A percentile compares a stretch with the other conserved stretches of the same genome.
These are phyloP conservation scores for Oreochromis niloticus DNA, from an alignment of 2,113 vertebrate species.

Conservation along the genomic window DNA sequence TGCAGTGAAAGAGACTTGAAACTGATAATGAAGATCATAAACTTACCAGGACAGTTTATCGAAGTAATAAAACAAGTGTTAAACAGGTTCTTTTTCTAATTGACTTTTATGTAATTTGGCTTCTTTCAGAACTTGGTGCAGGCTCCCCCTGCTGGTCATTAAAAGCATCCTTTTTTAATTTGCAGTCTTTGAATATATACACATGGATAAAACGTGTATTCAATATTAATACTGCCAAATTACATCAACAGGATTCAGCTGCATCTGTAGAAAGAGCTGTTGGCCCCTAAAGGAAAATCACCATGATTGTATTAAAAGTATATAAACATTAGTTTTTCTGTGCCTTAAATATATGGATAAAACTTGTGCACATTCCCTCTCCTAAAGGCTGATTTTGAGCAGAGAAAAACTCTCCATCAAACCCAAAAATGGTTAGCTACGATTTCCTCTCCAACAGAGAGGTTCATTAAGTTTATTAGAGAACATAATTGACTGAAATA, in stretches of 20 bases:
- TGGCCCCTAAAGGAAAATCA: background rate
- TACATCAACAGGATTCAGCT: background rate
- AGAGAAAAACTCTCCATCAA: background rate
- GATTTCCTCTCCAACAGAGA: background rate
- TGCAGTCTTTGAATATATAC: background rate
- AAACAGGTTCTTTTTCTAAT: background rate
- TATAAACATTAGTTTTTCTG: background rate
- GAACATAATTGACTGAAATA: background rate
- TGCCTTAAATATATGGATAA: background rate
- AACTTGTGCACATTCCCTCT: background rate
- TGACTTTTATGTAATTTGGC: background rate
- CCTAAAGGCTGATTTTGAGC: background rate
- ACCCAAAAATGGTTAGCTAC: background rate
- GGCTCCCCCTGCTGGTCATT: background rate
- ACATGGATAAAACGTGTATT: background rate
- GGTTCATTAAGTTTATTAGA: background rate
- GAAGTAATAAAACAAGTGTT: background rate
- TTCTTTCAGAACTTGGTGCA: background rate
- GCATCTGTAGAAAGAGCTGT: background rate
- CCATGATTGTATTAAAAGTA: background rate
- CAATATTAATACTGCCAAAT: background rate
- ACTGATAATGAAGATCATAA: background rate
- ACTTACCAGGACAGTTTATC: background rate
- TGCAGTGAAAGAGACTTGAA: background rate
- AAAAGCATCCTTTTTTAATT: background rate